Base-by-base conservation (phyloP, 2,113 vertebrate species). In the Atrichornis clamosus region DNA sequence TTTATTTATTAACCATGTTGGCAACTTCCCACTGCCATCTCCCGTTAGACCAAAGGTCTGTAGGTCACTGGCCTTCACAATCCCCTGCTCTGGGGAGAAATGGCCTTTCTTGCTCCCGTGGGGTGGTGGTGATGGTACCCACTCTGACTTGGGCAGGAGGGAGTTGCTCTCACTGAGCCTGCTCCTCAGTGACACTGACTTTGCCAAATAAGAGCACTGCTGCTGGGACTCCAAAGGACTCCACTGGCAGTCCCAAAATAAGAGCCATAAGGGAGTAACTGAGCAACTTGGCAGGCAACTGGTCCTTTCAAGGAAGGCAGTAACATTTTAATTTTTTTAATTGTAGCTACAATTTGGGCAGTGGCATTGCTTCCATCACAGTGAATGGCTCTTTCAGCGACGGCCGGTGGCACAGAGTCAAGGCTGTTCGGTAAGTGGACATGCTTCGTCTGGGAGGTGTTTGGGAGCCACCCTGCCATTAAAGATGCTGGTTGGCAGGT, bases 291-390 rank as follows among this genome's bases (percentile, higher is more conserved):
- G 28, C 27, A 47, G 23, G 26, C 52, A 90, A 5, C 2, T 0
- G 0, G 30, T 41, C 56, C 70, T 70, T 87, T 55, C 37, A 95
- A 41, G 44, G 27, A 18, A 60, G 12, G 20, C 20, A 39, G 33
- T 59, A 86, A 72, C 13, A 12, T n/a, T 67, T 87, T 24, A 2
- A 3, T 10, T 27, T 68, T 62, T 23, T 52, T 82, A 1, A 46
- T 83, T 84, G 60, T 32, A 99, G 99, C 95, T 99, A 99, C 89
- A 99, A 99, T 94, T 97, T 99, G 95, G 99, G 99, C 94, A 99
- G 99, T 1, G 99, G 99, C 6, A 75, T 97, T 16, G 97, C 97
- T 30, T 97, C 97, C 78, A 98, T 99, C 62, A 56, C 58, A 24
- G 98, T 99, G 94, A 99, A 99, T 0, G 99, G 99, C 64, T 99